phyloP scores from a whole-genome alignment of 2,113 vertebrate genomes.

The Isurus oxyrinchus region DNA sequence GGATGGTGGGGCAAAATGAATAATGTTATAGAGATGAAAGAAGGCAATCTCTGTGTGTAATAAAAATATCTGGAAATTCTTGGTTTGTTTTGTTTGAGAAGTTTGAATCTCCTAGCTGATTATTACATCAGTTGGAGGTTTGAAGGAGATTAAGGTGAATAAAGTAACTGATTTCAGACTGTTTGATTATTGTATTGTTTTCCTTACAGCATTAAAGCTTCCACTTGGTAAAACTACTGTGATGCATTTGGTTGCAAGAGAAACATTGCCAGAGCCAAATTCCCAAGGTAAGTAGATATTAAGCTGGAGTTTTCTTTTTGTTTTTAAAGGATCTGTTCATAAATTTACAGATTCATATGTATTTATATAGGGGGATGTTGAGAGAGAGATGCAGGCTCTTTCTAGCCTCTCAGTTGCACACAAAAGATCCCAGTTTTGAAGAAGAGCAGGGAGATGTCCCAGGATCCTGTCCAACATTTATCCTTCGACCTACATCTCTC shows the following conservation, averaged over 20 bases:
- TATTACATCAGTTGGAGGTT: background rate
- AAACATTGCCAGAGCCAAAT: constrained; percentile 97
- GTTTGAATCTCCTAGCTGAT: constrained; percentile 8
- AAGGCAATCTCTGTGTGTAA: background rate
- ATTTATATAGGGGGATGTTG: background rate
- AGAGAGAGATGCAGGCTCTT: background rate
- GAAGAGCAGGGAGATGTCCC: background rate
- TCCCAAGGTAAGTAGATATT: constrained; percentile 79
- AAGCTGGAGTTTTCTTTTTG: background rate
- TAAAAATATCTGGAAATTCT: background rate
- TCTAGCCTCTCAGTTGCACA: background rate
- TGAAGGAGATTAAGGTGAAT: background rate
- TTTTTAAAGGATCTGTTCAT: background rate
- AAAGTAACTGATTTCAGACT: background rate
- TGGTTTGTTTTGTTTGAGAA: background rate
- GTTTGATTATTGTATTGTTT: constrained; percentile 8
- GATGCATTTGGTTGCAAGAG: constrained; percentile 99
- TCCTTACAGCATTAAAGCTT: constrained; percentile 83
- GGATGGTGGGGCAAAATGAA: too few species aligned
- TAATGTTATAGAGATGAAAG: background rate
- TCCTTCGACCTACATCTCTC: background rate
- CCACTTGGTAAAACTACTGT: constrained; percentile 95
- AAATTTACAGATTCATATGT: background rate
- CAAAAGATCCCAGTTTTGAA: background rate
- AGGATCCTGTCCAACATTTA: background rate